These are phyloP conservation scores for Anagrus nilaparvatae DNA, from an alignment of 1,140 invertebrate species.

Conservation along the genomic window DNA sequence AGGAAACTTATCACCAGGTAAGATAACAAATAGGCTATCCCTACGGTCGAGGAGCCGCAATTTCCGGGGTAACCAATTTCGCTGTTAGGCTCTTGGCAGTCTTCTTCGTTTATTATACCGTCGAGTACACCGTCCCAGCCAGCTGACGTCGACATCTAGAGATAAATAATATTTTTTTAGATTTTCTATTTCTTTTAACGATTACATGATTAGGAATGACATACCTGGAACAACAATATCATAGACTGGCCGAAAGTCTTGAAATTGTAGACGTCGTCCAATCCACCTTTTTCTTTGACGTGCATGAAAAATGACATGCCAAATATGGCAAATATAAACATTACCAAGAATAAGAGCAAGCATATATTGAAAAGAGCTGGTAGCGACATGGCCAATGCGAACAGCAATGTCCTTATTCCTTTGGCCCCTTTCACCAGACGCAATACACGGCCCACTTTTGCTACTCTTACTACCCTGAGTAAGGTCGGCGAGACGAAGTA, in stretches of 20 bases:
- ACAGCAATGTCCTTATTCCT: conserved; percentile 92
- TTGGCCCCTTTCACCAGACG: conserved; percentile 95
- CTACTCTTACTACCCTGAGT: conserved; percentile 92
- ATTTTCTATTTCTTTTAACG: background rate
- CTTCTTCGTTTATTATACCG: conserved; percentile 90
- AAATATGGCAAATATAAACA: conserved; percentile 99
- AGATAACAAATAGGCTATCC: conserved; percentile 87
- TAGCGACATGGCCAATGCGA: conserved; percentile 95
- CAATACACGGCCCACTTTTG: conserved; percentile 93
- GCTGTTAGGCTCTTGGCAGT: conserved; percentile 78
- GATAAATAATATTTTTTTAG: conserved; percentile 2
- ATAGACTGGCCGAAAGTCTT: conserved; percentile 97
- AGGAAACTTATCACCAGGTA: conserved; percentile 97
- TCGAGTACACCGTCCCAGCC: conserved; percentile 94
- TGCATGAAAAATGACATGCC: conserved; percentile 99
- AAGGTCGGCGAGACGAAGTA: conserved; percentile 97
- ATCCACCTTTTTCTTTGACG: conserved; percentile 83
- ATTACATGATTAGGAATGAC: background rate
- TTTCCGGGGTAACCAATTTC: conserved; percentile 80
- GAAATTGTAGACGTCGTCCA: conserved; percentile 97
- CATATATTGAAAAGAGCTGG: conserved; percentile 98
- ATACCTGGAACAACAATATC: conserved; percentile 91
- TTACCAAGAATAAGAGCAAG: conserved; percentile 91
- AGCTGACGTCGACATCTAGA: conserved; percentile 92
- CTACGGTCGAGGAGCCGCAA: conserved; percentile 86